phyloP scores from a whole-genome alignment of 2,113 vertebrate genomes.

The Cranoglanis bouderius region DNA sequence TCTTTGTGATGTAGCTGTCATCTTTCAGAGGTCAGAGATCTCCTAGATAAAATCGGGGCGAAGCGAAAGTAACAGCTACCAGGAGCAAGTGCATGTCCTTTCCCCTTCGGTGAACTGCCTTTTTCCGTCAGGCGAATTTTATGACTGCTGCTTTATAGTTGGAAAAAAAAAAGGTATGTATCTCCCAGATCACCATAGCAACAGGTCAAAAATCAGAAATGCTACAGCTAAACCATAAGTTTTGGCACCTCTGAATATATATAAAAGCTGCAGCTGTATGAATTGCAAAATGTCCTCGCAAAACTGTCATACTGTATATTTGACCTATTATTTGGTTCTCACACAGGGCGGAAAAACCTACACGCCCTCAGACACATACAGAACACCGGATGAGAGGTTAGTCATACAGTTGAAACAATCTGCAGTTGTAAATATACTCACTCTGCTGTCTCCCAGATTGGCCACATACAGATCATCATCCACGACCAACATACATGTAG shows the following conservation, averaged over 20 bases:
- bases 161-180: no score
- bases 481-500: constrained; percentile 88
- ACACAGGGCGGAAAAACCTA: neutral
- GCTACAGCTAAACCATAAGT: no score
- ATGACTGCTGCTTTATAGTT: no score
- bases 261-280: neutral
- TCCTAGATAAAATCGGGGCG: no score
- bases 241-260: neutral
- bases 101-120: no score
- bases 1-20: neutral
- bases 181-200: no score
- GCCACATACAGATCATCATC: constrained; percentile 89
- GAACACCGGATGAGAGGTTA: neutral
- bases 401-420: neutral
- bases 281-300: neutral
- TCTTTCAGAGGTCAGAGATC: neutral
- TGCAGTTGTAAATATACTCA: constrained; percentile 59
- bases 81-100: no score
- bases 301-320: no score
- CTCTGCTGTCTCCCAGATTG: constrained; percentile 95
- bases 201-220: no score
- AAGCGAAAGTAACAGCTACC: no score
- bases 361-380: neutral
- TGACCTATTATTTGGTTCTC: neutral
- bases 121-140: no score